Percentiles rank a stretch among this genome's conserved stretches.
Conservation (phyloP, 2,113 vertebrate genomes). For the Triplophysa siluroides region DNA sequence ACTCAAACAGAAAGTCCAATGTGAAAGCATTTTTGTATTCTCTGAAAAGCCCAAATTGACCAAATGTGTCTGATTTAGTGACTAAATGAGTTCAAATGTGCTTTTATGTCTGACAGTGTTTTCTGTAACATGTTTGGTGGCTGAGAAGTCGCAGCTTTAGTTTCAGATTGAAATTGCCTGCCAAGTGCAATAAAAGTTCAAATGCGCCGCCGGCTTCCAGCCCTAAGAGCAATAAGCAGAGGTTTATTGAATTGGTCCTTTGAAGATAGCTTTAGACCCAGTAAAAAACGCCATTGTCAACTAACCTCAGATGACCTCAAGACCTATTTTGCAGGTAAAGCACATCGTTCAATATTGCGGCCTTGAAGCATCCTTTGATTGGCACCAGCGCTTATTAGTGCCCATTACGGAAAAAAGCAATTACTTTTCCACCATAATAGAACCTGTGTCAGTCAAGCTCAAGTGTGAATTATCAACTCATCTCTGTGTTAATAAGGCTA, state of each 20-base stretch:
- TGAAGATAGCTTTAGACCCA: constrained; percentile 18
- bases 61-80: too few relatives aligned
- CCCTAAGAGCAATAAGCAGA: constrained; percentile 69
- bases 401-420: neutral
- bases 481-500: constrained; percentile 10
- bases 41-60: neutral
- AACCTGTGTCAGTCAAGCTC: neutral
- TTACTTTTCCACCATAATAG: neutral
- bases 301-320: neutral
- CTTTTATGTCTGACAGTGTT: neutral
- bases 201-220: constrained; percentile 59
- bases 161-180: constrained; percentile 62
- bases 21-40: neutral
- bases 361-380: constrained; percentile 1
- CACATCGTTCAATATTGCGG: neutral
- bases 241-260: constrained; percentile 64
- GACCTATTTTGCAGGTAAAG: constrained; percentile 1
- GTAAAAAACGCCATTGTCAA: neutral
- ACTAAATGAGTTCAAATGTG: too few relatives aligned
- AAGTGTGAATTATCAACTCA: neutral
- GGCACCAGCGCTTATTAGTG: constrained; percentile 5
- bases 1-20: too few relatives aligned
- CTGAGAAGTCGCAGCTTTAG: constrained; percentile 27
- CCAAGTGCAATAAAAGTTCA: constrained; percentile 54
- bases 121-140: neutral